These are phyloP conservation scores for Euphonia xanthogaster DNA, from an alignment of 2,797 vertebrate genomes.

Conservation along the genomic window DNA sequence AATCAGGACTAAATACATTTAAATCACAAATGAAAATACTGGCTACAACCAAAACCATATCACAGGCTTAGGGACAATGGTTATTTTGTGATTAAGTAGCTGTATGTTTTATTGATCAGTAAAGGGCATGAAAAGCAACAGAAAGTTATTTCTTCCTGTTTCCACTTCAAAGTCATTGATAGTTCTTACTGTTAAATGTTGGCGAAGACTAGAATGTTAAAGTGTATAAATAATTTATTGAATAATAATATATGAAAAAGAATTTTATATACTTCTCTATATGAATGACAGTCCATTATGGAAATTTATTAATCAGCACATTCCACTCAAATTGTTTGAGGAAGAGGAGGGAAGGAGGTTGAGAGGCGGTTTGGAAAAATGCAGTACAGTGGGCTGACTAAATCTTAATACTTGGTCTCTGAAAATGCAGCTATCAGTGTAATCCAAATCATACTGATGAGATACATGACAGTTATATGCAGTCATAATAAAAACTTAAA, in stretches of 20 bases:
- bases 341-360: slow-evolving; percentile 8
- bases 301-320: slow-evolving; percentile 46
- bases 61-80: neutral
- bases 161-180: neutral
- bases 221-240: slow-evolving; percentile 65
- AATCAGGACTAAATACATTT: neutral
- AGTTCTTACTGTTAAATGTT: neutral
- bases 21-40: neutral
- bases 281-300: slow-evolving; percentile 10
- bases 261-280: slow-evolving; percentile 5
- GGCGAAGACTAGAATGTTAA: slow-evolving; percentile 19
- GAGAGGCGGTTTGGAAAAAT: neutral
- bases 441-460: neutral
- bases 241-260: slow-evolving; percentile 37
- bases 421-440: neutral
- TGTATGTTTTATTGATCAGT: neutral
- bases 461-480: slow-evolving; percentile 12
- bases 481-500: slow-evolving; percentile 17
- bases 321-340: slow-evolving; percentile 31
- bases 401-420: neutral
- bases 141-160: neutral
- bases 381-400: slow-evolving; percentile 17
- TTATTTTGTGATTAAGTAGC: neutral
- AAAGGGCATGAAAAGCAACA: neutral
- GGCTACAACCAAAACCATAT: neutral